A percentile compares a stretch with the other conserved stretches of the same genome.
phyloP scores from a whole-genome alignment of 2,797 vertebrate genomes.

The Argentina silus region DNA sequence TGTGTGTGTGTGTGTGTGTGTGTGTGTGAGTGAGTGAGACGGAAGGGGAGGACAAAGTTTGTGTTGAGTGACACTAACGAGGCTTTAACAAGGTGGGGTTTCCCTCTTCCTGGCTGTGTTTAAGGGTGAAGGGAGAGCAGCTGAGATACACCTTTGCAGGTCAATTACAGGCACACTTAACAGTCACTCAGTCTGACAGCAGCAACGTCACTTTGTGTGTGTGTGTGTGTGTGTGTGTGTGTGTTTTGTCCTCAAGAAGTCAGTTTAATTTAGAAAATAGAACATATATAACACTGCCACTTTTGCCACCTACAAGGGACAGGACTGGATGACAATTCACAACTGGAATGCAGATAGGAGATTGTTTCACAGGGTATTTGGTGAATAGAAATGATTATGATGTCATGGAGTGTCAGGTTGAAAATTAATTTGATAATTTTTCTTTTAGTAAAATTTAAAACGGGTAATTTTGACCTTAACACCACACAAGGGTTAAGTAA shows the following conservation, averaged over 20 bases:
- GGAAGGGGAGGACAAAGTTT: too few relatives aligned
- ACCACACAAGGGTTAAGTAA: too few relatives aligned
- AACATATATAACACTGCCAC: constrained; percentile 40
- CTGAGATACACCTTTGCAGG: too few relatives aligned
- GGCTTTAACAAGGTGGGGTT: too few relatives aligned
- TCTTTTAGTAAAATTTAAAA: too few relatives aligned
- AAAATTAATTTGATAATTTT: too few relatives aligned
- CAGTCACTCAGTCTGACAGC: too few relatives aligned
- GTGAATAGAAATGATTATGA: constrained; percentile 52
- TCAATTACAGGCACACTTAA: too few relatives aligned
- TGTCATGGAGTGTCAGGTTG: constrained; percentile 15
- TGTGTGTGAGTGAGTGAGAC: not conserved
- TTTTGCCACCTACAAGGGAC: constrained; percentile 47
- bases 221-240: not conserved
- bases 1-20: not conserved
- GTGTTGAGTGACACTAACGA: too few relatives aligned
- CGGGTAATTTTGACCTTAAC: too few relatives aligned
- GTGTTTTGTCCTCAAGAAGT: not conserved
- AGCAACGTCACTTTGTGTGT: not conserved
- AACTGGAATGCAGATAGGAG: constrained; percentile 28
- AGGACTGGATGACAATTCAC: constrained; percentile 38
- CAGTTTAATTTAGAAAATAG: constrained; percentile 47
- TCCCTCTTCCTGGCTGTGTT: too few relatives aligned
- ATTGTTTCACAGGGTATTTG: constrained; percentile 46
- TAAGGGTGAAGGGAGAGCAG: too few relatives aligned